Percentiles rank a stretch among this genome's conserved stretches.
phyloP scores from a whole-genome alignment of 2,113 vertebrate species.

The Chionis minor region DNA sequence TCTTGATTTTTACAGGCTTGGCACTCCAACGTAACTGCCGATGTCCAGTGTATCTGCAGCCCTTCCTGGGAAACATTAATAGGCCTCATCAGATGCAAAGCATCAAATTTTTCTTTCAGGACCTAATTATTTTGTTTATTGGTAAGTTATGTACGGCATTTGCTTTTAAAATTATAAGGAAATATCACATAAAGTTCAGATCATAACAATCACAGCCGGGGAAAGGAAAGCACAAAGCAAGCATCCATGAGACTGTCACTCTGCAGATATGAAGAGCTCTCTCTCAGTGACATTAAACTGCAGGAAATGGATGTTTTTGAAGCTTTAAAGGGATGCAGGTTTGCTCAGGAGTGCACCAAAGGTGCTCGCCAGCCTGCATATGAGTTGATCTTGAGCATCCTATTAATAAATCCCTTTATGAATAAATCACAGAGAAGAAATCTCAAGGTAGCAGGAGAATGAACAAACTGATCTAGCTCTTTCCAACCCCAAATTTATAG shows the following conservation, averaged over 20 bases:
- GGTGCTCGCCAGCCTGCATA: background rate
- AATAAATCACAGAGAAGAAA: background rate
- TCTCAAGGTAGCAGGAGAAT: background rate
- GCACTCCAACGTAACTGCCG: background rate
- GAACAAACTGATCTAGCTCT: background rate
- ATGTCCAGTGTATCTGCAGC: background rate
- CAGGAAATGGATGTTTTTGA: background rate
- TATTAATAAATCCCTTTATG: background rate
- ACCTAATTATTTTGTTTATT: background rate
- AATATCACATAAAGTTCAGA: background rate
- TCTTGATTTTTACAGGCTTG: background rate
- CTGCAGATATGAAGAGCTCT: background rate
- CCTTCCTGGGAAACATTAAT: background rate
- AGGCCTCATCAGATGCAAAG: background rate
- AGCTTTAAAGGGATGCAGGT: background rate
- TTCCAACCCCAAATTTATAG: background rate
- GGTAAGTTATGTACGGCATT: background rate
- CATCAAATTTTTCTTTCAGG: background rate
- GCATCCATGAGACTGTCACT: background rate
- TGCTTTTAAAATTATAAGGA: background rate
- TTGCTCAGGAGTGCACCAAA: background rate
- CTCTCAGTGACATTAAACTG: background rate
- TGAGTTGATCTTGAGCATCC: background rate
- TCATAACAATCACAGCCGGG: background rate
- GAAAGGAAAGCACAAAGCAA: background rate